Evolutionary conservation across 2,113 vertebrate species (phyloP), one percentile per base, ranked within the genome.

Genomic region (Ochotona curzoniae): DNA sequence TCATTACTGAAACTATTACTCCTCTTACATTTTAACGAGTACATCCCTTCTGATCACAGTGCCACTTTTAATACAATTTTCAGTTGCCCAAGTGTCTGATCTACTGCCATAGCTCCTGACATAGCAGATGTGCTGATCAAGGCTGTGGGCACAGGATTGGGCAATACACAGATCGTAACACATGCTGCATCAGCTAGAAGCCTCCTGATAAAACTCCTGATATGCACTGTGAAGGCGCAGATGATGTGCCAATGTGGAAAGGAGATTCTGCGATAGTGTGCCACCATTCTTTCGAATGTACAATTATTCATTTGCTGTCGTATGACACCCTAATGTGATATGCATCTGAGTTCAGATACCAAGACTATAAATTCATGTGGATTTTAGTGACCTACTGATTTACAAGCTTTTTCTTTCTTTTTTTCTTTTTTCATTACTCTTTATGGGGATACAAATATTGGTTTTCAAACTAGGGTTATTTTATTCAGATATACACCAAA

Each of bases 101-200:
- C 7, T 21, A 4, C 23, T 64, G 15, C 28, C 1, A 11, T 3
- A 51, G 23, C 64, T 35, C 12, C 44, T 35, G 4, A 35, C 4
- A 51, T 63, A n/a, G 26, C 15, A 30, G 25, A 12, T 28, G 5
- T 3, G 38, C 25, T 30, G 23, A 38, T 25, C 5, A 54, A 90
- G n/a, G 60, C 7, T 5, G 6, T 17, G 1, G 44, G 5, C 0
- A 8, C 12, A 13, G 63, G 44, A 15, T n/a, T 15, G 3, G 2
- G 47, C 9, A 1, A 74, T 7, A 23, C n/a, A 54, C 13, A 25
- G 69, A 66, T 12, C 35, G 5, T 21, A 51, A 12, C 8, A 51
- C 17, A 75, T 47, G 1, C 8, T 17, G 57, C 1, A 81, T 28
- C 8, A 15, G 38, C 23, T 44, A 35, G 35, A 61, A 32, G 2